These are phyloP conservation scores for Fopius arisanus DNA, from an alignment of 1,140 invertebrate genomes.

Conservation along the genomic window DNA sequence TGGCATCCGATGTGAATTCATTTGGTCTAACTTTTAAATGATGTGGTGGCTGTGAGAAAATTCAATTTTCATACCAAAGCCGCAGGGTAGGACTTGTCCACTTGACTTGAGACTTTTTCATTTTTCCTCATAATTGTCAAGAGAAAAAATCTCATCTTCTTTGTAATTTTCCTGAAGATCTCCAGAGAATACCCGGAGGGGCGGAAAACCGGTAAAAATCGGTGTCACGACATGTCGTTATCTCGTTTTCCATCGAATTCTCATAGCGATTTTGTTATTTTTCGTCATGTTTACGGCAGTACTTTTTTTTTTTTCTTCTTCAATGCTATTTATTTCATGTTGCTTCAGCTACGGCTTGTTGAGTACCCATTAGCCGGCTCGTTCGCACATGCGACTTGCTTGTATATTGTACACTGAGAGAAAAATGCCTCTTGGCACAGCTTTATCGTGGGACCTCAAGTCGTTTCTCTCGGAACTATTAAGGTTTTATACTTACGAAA, in stretches of 20 bases:
- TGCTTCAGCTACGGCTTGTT: slow-evolving; percentile 4
- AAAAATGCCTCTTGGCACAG: slow-evolving; percentile 11
- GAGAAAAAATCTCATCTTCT: too few relatives aligned
- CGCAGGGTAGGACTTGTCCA: too few relatives aligned
- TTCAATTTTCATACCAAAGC: too few relatives aligned
- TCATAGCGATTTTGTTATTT: background rate
- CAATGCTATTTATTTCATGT: background rate
- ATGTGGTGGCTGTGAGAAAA: too few relatives aligned
- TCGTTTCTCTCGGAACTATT: slow-evolving; percentile 13
- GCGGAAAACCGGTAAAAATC: background rate
- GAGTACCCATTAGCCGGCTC: slow-evolving; percentile 10
- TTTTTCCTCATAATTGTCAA: too few relatives aligned
- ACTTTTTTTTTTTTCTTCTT: background rate
- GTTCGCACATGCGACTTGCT: slow-evolving; percentile 9
- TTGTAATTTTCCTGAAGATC: too few relatives aligned
- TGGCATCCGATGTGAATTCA: too few relatives aligned
- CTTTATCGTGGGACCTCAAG: slow-evolving; percentile 1
- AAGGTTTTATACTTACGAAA: background rate
- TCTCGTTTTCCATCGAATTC: slow-evolving; percentile 9
- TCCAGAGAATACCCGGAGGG: background rate
- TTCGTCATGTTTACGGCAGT: background rate
- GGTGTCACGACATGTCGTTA: background rate
- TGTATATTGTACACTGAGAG: background rate
- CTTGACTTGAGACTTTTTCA: too few relatives aligned
- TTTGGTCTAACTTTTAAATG: too few relatives aligned